phyloP scores from a whole-genome alignment of 2,797 vertebrate genomes.

The Pipistrellus kuhlii region DNA sequence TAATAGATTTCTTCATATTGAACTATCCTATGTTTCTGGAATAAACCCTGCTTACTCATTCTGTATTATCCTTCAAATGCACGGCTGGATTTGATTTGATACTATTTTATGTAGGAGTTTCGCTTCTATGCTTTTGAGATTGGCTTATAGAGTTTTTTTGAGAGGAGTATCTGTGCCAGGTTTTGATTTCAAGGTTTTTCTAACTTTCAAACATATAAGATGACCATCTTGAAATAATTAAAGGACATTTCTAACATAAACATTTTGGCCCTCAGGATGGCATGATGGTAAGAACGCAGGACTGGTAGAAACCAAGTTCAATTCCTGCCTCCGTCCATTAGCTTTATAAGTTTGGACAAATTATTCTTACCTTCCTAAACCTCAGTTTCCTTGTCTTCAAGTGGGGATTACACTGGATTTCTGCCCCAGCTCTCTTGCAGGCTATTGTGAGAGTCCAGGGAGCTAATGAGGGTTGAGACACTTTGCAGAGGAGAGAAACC shows the following conservation, averaged over 20 bases:
- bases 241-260: slow-evolving; percentile 64
- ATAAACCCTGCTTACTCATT: slow-evolving; percentile 70
- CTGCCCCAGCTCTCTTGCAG: neutral
- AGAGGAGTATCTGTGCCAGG: slow-evolving; percentile 66
- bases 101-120: slow-evolving; percentile 80
- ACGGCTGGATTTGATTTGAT: slow-evolving; percentile 80
- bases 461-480: neutral
- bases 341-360: neutral
- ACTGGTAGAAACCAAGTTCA: slow-evolving; percentile 43
- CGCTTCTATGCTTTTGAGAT: slow-evolving; percentile 72
- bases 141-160: slow-evolving; percentile 45
- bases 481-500: neutral
- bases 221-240: slow-evolving; percentile 81
- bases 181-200: slow-evolving; percentile 78
- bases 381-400: slow-evolving; percentile 51
- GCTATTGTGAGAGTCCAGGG: neutral
- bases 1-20: slow-evolving; percentile 79
- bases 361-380: slow-evolving; percentile 27
- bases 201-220: slow-evolving; percentile 72
- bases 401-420: neutral
- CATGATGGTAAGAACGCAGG: slow-evolving; percentile 42
- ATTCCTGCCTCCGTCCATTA: slow-evolving; percentile 36
- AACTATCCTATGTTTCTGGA: slow-evolving; percentile 70
- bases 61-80: slow-evolving; percentile 68
- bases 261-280: slow-evolving; percentile 17